Conservation (phyloP, 2,888 invertebrate genomes). For the Sinhomidia bicolor region DNA sequence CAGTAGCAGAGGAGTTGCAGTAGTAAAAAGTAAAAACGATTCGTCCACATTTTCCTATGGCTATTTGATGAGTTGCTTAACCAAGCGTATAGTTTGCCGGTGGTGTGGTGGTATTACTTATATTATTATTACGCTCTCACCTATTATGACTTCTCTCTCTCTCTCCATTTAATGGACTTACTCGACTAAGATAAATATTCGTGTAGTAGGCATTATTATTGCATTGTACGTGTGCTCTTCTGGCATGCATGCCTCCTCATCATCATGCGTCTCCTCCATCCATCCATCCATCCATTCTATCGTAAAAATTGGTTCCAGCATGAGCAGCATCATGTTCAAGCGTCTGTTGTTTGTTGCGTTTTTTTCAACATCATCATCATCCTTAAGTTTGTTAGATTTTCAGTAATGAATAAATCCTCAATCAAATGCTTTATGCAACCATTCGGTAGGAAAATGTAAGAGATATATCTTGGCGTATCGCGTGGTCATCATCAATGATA, state of each 20-base stretch:
- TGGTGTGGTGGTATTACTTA: background rate
- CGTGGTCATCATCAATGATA: background rate
- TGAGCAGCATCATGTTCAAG: background rate
- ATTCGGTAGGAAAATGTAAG: background rate
- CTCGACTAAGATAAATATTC: conserved; percentile 1
- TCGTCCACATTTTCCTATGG: conserved; percentile 39
- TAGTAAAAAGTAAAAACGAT: too few relatives aligned
- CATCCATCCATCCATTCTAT: background rate
- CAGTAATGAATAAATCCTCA: conserved; percentile 11
- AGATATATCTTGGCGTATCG: too few relatives aligned
- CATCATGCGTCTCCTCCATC: conserved; percentile 6
- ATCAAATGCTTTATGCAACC: background rate
- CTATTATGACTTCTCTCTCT: too few relatives aligned
- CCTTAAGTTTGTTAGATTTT: conserved; percentile 11
- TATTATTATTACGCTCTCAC: background rate
- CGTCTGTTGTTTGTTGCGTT: conserved; percentile 27
- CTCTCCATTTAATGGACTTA: too few relatives aligned
- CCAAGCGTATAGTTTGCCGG: conserved; percentile 43
- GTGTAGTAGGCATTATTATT: background rate
- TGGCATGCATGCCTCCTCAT: conserved; percentile 7
- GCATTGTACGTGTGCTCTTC: conserved; percentile 19
- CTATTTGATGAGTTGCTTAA: conserved; percentile 59
- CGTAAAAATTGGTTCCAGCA: conserved; percentile 18
- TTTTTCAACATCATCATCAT: conserved; percentile 18
- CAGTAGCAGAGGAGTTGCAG: background rate